These are phyloP conservation scores for Eubucco bourcierii DNA, from an alignment of 2,113 vertebrate genomes.

Conservation along the genomic window DNA sequence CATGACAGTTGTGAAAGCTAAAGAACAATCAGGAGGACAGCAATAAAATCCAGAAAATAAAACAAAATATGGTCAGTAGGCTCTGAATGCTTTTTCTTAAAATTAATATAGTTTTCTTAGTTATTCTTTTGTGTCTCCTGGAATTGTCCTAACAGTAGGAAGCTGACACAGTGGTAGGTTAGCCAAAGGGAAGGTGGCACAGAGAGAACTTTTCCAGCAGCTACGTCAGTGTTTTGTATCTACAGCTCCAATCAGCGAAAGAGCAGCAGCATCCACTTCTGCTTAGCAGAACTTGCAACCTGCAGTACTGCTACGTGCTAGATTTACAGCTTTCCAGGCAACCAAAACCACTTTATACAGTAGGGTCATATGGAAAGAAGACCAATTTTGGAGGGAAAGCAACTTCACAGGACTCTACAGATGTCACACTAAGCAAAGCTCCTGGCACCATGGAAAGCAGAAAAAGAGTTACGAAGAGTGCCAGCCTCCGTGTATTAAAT, in stretches of 20 bases:
- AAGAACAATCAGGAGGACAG: not conserved
- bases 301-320: not conserved
- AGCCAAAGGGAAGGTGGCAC: not conserved
- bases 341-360: not conserved
- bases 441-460: accelerated
- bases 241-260: not conserved
- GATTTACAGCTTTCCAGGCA: not conserved
- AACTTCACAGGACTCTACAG: not conserved
- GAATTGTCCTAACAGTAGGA: not conserved
- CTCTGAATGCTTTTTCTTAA: not conserved
- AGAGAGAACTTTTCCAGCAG: not conserved
- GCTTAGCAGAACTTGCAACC: not conserved
- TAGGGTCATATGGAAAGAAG: accelerated
- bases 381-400: accelerated
- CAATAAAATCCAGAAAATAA: not conserved
- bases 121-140: not conserved
- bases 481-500: not conserved
- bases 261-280: not conserved
- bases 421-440: not conserved
- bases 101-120: not conserved
- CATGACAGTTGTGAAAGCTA: not conserved
- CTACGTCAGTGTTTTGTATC: accelerated
- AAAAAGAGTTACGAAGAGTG: accelerated
- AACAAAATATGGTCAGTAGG: not conserved
- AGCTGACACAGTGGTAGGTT: not conserved